Evolutionary conservation across 2,797 vertebrate species (phyloP).

Genomic region (Scomberomorus guttatus): DNA sequence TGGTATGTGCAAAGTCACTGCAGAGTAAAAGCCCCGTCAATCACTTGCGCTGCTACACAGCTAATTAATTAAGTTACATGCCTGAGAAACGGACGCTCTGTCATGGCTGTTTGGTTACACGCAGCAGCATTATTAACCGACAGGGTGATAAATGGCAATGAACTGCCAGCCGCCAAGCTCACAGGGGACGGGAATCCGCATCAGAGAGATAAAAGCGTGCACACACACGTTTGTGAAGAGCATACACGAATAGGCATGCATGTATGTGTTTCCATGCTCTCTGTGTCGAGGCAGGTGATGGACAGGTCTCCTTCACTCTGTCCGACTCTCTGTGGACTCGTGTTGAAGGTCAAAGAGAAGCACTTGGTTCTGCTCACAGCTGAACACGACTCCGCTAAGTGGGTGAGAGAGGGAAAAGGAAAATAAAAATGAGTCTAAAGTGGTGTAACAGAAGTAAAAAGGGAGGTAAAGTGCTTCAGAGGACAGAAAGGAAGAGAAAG

Average conservation of each 20-base stretch:
- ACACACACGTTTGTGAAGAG: neutral
- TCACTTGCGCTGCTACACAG: slow-evolving; percentile 56
- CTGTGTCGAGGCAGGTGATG: slow-evolving; percentile 46
- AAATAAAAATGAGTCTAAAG: slow-evolving; percentile 44
- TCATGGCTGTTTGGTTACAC: slow-evolving; percentile 62
- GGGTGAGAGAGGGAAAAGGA: slow-evolving; percentile 28
- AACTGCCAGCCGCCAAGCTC: slow-evolving; percentile 38
- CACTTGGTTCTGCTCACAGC: slow-evolving; percentile 46
- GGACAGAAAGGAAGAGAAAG: slow-evolving; percentile 10
- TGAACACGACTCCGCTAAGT: slow-evolving; percentile 40
- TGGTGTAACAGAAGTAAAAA: slow-evolving; percentile 41
- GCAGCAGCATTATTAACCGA: slow-evolving; percentile 50
- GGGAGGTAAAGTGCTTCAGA: slow-evolving; percentile 11
- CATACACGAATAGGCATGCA: neutral
- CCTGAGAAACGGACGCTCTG: slow-evolving; percentile 57
- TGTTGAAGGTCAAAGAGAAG: slow-evolving; percentile 69
- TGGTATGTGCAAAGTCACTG: slow-evolving; percentile 36
- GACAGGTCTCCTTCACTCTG: slow-evolving; percentile 47
- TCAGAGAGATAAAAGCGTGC: slow-evolving; percentile 23
- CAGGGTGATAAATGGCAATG: slow-evolving; percentile 65
- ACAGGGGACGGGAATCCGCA: slow-evolving; percentile 19
- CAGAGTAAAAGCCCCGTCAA: slow-evolving; percentile 81
- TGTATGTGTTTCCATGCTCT: slow-evolving; percentile 19
- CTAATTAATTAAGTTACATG: slow-evolving; percentile 80
- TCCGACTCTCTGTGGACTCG: slow-evolving; percentile 52